Percentiles rank a stretch among this genome's conserved stretches.
Conservation (phyloP, 2,113 vertebrate genomes). For the Macquaria ambigua region DNA sequence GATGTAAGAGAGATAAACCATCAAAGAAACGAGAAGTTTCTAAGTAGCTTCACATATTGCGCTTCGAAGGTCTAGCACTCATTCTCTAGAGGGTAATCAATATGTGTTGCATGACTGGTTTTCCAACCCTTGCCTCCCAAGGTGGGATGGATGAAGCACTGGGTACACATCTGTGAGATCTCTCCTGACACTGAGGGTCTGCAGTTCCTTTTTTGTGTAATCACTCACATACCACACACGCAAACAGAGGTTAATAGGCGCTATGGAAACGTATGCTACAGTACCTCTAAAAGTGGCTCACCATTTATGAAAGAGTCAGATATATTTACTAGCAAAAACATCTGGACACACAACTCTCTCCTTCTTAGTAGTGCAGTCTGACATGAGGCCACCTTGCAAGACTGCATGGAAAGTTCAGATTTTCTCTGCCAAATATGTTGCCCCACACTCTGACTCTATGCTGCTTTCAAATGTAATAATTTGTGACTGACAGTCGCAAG, state of each 20-base stretch:
- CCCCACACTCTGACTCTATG: background rate
- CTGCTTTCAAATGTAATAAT: constrained; percentile 55
- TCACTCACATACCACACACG: constrained; percentile 43
- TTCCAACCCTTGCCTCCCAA: constrained; percentile 66
- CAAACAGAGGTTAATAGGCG: constrained; percentile 43
- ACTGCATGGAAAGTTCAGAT: constrained; percentile 8
- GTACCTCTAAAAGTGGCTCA: constrained; percentile 14
- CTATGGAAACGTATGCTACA: constrained; percentile 39
- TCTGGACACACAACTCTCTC: constrained; percentile 46
- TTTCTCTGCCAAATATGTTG: constrained; percentile 10
- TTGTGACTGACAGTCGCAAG: constrained; percentile 45
- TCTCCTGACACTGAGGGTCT: constrained; percentile 42
- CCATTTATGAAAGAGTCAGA: constrained; percentile 30
- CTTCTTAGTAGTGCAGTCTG: constrained; percentile 10
- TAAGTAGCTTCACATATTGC: constrained; percentile 82
- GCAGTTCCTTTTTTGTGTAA: constrained; percentile 28
- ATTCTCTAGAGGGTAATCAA: constrained; percentile 77
- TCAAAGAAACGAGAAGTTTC: constrained; percentile 74
- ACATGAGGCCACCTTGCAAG: constrained; percentile 54
- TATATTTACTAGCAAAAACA: constrained; percentile 60
- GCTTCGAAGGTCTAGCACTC: constrained; percentile 59
- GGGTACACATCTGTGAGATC: constrained; percentile 48
- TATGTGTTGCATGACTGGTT: constrained; percentile 68
- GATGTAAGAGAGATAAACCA: constrained; percentile 75
- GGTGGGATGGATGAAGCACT: constrained; percentile 49